Percentiles rank a stretch among this genome's conserved stretches.
Conservation (phyloP, 2,888 invertebrate species). For the Desoria tigrina region DNA sequence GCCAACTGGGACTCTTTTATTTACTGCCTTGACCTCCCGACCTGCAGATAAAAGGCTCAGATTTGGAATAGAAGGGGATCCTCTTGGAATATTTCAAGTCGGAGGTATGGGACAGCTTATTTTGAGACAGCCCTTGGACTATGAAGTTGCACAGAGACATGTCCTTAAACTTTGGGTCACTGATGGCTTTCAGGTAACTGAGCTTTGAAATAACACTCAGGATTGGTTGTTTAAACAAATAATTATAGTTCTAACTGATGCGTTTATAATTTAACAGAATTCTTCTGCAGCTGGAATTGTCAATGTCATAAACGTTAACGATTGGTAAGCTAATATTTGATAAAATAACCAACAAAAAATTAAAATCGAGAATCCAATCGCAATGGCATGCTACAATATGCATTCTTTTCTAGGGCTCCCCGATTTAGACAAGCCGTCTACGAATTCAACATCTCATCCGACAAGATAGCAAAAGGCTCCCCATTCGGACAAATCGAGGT, state of each 20-base stretch:
- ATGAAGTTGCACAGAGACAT: conserved; percentile 69
- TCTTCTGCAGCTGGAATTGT: conserved; percentile 80
- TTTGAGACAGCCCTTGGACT: conserved; percentile 74
- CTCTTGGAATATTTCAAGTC: conserved; percentile 44
- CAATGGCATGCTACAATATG: too few relatives aligned
- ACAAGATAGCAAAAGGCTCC: conserved; percentile 50
- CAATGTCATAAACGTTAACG: conserved; percentile 81
- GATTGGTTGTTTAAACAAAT: not conserved
- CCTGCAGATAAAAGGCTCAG: conserved; percentile 60
- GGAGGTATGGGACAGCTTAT: conserved; percentile 74
- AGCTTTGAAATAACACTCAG: not conserved
- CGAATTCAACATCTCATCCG: conserved; percentile 65
- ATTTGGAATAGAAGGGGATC: conserved; percentile 48
- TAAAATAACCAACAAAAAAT: too few relatives aligned
- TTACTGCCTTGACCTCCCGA: conserved; percentile 68
- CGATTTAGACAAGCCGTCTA: conserved; percentile 84
- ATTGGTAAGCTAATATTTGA: conserved; percentile 62
- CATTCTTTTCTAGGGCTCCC: conserved; percentile 73
- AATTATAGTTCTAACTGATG: not conserved
- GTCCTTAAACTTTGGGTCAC: conserved; percentile 79
- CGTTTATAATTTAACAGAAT: conserved; percentile 68
- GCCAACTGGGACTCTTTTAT: conserved; percentile 70
- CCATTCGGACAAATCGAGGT: conserved; percentile 71
- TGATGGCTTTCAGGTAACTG: conserved; percentile 69
- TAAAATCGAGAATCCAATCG: too few relatives aligned